Percentiles rank a stretch among this genome's conserved stretches.
phyloP scores from a whole-genome alignment of 1,140 invertebrate species.

The Drosophila serrata region DNA sequence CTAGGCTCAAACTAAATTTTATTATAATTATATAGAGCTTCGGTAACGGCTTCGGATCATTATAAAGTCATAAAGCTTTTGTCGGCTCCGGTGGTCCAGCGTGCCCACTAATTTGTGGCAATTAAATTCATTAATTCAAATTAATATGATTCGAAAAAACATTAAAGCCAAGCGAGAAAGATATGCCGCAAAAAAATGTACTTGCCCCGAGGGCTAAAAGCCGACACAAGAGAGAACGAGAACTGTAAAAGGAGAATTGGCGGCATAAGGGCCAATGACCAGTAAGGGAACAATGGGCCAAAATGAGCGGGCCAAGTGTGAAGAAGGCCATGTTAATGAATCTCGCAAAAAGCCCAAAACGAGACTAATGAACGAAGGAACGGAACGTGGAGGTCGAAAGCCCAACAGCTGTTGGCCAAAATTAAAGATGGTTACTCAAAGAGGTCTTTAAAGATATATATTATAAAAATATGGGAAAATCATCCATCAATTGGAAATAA shows the following conservation, averaged over 20 bases:
- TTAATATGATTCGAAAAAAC: conserved; percentile 79
- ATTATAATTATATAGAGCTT: conserved; percentile 68
- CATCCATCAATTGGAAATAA: background rate
- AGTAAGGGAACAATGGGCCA: conserved; percentile 62
- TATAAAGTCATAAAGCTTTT: conserved; percentile 62
- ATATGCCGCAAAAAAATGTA: conserved; percentile 13
- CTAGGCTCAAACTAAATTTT: conserved; percentile 5
- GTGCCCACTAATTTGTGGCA: conserved; percentile 69
- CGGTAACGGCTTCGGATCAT: conserved; percentile 64
- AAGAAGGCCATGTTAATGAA: conserved; percentile 75
- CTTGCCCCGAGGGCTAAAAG: conserved; percentile 40
- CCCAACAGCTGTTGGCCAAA: conserved; percentile 12
- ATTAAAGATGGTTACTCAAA: conserved; percentile 12
- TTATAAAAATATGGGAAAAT: background rate
- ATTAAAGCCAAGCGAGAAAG: conserved; percentile 46
- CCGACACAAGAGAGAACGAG: conserved; percentile 17
- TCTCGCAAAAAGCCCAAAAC: conserved; percentile 26
- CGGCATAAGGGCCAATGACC: conserved; percentile 70
- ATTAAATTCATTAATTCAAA: conserved; percentile 83
- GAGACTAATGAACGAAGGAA: conserved; percentile 65
- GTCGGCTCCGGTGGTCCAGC: conserved; percentile 58
- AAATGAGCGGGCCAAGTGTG: conserved; percentile 63
- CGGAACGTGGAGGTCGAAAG: conserved; percentile 26
- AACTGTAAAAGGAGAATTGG: conserved; percentile 39
- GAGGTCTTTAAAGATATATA: background rate